A percentile compares a stretch with the other conserved stretches of the same genome.
Evolutionary conservation across 2,797 vertebrate species (phyloP).

Genomic region (Gymnodraco acuticeps): DNA sequence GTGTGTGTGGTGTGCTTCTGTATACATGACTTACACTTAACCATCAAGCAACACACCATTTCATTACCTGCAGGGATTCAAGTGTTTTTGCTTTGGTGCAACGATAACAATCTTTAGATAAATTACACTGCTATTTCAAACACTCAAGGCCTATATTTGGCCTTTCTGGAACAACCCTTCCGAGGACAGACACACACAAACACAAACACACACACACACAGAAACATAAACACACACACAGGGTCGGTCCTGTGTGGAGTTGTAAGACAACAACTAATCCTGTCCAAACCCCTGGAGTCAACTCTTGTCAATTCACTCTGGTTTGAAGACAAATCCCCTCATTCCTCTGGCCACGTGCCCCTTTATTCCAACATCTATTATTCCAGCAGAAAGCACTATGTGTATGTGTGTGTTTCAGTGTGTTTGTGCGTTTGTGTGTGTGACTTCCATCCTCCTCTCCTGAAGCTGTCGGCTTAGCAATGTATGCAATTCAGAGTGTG

Average conservation of each 20-base stretch:
- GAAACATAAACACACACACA: slow-evolving; percentile 13
- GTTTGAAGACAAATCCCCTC: slow-evolving; percentile 65
- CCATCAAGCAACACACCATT: slow-evolving; percentile 48
- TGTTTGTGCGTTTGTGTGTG: neutral
- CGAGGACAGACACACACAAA: slow-evolving; percentile 24
- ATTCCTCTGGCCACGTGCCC: slow-evolving; percentile 64
- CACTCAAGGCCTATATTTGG: slow-evolving; percentile 61
- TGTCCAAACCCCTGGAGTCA: slow-evolving; percentile 53
- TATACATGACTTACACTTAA: slow-evolving; percentile 17
- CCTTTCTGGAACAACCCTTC: slow-evolving; percentile 36
- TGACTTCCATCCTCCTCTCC: too few relatives aligned
- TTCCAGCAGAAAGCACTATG: slow-evolving; percentile 4
- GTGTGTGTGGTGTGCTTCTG: slow-evolving; percentile 42
- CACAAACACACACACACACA: slow-evolving; percentile 3
- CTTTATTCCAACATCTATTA: slow-evolving; percentile 51
- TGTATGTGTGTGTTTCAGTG: slow-evolving; percentile 9
- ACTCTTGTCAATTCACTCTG: slow-evolving; percentile 51
- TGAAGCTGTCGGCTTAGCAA: too few relatives aligned
- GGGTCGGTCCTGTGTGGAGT: slow-evolving; percentile 10
- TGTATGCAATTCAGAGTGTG: neutral
- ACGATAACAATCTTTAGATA: slow-evolving; percentile 65
- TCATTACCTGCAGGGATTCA: slow-evolving; percentile 32
- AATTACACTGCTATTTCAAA: slow-evolving; percentile 53
- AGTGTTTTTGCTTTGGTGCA: slow-evolving; percentile 4
- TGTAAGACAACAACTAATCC: slow-evolving; percentile 39